Base-by-base conservation (phyloP, 2,797 vertebrate species). In the Crenuchus spilurus region DNA sequence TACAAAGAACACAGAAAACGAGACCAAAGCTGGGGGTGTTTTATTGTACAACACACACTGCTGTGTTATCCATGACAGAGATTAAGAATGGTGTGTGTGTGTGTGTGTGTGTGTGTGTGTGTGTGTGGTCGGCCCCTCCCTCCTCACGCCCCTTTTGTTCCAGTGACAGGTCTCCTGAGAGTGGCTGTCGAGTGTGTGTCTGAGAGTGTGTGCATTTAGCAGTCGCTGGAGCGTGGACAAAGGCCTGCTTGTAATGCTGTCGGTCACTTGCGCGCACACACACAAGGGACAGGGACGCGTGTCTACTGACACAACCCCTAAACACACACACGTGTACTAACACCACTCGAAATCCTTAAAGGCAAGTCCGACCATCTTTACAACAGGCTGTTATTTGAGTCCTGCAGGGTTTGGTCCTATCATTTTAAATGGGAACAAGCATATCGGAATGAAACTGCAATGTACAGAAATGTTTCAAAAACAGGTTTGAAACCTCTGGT, bases 231-330 rank as follows among this genome's bases (percentile, higher is more conserved):
- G 89, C 91, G 87, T 94, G 91, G 92, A 91, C 87, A 87, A 87
- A 85, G 87, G 87, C 90, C 90, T 88, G 90, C 92, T 92, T 92
- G 92, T 91, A 89, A 92, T 90, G 88, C 89, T 81, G 82, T 78
- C 68, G 79, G 88, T 89, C 91, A 90, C 35, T 4, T 10, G 10
- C 35, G 10, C 35, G 4, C 4, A 37, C 4, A 37, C 35, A 37
- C 35, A n/a, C n/a, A n/a, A n/a, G 48, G 22, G 20, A 51, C 48
- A 13, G 2, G n/a, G n/a, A n/a, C n/a, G n/a, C n/a, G n/a, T n/a
- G 18, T 11, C 42, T 18, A 46, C n/a, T 46, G 42, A 46, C 42
- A 46, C n/a, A 20, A 18, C 42, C n/a, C n/a, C 42, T 46, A 7
- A 46, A 7, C 42, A 18, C 42, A 7, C 42, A 16, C 42, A 1